Evolutionary conservation across 1,140 invertebrate species (phyloP), one percentile per base, ranked within the genome.

Genomic region (Seison nebaliae): DNA sequence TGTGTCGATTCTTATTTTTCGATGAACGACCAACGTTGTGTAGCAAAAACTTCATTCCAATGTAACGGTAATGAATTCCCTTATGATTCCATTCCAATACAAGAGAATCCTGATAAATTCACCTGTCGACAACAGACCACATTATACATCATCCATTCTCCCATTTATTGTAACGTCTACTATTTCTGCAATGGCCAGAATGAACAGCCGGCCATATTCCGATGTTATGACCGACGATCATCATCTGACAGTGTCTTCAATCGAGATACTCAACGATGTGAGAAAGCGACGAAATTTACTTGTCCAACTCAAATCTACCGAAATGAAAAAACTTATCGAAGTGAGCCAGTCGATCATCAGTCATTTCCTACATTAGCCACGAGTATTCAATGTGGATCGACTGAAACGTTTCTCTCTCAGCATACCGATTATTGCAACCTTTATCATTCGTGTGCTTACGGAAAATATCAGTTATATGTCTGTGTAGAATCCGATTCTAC

Each of bases 361-460:
- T 22, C 20, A n/a, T 22, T 33, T 14, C n/a, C 8, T n/a, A 32
- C 33, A 15, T 28, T 40, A n/a, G n/a, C n/a, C n/a, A 21, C 30
- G 8, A 11, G 22, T 9, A 16, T 40, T 7, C 24, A 23, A 20
- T 40, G 38, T 20, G 16, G 31, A 16, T 16, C 14, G 6, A 32
- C 33, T 22, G 31, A 40, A 21, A 22, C 30, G 17, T 40, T 34
- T 23, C 5, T 40, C 16, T 22, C 31, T 28, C 31, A 40, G 35
- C 38, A 40, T 23, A 24, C 33, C n/a, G 20, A 40, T 22, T 40
- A 40, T 21, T 40, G 38, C 17, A 40, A 40, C 29, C 22, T 40
- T 4, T 40, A 40, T 24, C 38, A 40, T 19, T 33, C 31, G 16
- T 40, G 38, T 17, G 35, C 28, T 5, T 18, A 31, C 4, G 38